A percentile compares a stretch with the other conserved stretches of the same genome.
phyloP scores from a whole-genome alignment of 2,113 vertebrate species.

The Sarotherodon lohbergeri region DNA sequence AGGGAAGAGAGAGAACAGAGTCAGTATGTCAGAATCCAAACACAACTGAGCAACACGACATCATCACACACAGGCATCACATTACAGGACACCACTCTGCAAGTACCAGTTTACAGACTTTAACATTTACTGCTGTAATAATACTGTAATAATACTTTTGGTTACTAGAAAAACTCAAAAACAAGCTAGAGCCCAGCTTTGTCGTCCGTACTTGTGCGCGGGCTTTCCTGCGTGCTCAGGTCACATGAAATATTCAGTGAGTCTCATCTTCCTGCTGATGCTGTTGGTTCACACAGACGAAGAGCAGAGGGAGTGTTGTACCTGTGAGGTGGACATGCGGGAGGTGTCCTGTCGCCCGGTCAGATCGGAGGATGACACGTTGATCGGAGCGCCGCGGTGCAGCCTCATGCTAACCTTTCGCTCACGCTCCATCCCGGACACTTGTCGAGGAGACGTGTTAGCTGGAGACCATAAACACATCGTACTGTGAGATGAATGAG shows the following conservation, averaged over 20 bases:
- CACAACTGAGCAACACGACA: neutral
- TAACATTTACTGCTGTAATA: fast-evolving
- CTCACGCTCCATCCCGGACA: slow-evolving; percentile 88
- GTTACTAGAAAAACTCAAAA: neutral
- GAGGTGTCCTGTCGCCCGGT: slow-evolving; percentile 92
- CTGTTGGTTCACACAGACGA: neutral
- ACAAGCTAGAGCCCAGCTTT: neutral
- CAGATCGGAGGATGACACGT: slow-evolving; percentile 89
- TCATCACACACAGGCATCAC: neutral
- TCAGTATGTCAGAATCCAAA: slow-evolving; percentile 33
- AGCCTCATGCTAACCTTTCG: slow-evolving; percentile 95
- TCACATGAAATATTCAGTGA: neutral
- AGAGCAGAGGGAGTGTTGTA: slow-evolving; percentile 41
- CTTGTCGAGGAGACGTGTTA: slow-evolving; percentile 84
- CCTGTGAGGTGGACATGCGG: slow-evolving; percentile 97
- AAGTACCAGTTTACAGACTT: neutral
- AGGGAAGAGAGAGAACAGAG: slow-evolving; percentile 71
- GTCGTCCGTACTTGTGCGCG: fast-evolving
- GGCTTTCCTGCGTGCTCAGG: neutral
- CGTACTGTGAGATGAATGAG: neutral
- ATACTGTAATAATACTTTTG: fast-evolving
- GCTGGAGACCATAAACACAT: slow-evolving; percentile 59
- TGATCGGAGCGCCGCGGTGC: slow-evolving; percentile 89
- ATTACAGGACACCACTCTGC: neutral
- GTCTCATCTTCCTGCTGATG: neutral